Base-by-base conservation (phyloP, 2,797 vertebrate genomes). In the Pangasius sanitwongsei region DNA sequence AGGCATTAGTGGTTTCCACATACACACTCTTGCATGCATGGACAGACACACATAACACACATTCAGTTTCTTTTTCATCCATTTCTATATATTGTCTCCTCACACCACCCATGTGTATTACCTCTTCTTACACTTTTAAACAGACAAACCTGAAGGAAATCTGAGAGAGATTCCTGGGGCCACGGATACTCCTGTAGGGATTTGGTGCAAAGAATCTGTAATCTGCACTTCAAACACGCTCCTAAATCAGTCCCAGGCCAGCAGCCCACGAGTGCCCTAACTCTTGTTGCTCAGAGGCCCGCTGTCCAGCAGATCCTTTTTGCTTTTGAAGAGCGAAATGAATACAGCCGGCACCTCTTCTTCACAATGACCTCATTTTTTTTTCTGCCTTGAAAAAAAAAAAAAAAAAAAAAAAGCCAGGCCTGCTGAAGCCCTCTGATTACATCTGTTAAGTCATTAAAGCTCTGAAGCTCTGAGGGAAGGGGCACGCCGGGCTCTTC, bases 201-300 rank as follows among this genome's bases (percentile, higher is more conserved):
- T 96, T 96, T 97, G 94, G 95, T 95, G 95, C 94, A 96, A 96
- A 96, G 95, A 96, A 96, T 96, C 96, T 94, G 94, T 96, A 96
- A 96, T 96, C 96, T 97, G 94, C 95, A 96, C 96, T 96, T 96
- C 96, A 96, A 96, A 97, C 96, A 95, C 94, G 91, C 95, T 95
- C 96, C 95, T 96, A 96, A 97, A 97, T 96, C 96, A 97, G 95
- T 96, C 96, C 96, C 96, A 97, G 96, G 95, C 96, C 92, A 93
- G 94, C 94, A 95, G 94, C 94, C 94, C 94, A 95, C 90, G 94
- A 96, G 95, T 95, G 93, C 95, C 93, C 94, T 96, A 95, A 96
- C 95, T 96, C 95, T 96, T 95, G 93, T 95, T 95, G 94, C 94
- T 94, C 91, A 92, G 93, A 92, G 95, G 94, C 95, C 95, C 94